Evolutionary conservation across 2,888 invertebrate species (phyloP).

Genomic region (Acrobasis consociella): DNA sequence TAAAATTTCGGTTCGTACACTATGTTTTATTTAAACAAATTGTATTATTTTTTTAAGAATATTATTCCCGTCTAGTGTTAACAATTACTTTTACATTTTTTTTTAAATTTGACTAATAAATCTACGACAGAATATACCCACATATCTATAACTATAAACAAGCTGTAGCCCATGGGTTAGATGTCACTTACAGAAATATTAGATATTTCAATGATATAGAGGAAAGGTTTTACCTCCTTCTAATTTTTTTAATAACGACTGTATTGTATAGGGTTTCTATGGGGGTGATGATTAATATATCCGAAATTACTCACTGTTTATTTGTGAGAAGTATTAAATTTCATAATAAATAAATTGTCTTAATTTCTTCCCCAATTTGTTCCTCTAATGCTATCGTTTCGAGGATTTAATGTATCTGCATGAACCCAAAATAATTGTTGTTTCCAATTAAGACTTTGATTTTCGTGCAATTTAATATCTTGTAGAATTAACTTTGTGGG

Average conservation of each 20-base stretch:
- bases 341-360: constrained; percentile 23
- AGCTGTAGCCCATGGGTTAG: too few relatives aligned
- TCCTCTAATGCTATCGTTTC: constrained; percentile 2
- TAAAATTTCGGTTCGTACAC: too few relatives aligned
- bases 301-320: background rate
- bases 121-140: too few relatives aligned
- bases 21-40: too few relatives aligned
- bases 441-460: constrained; percentile 5
- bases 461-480: background rate
- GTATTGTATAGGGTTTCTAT: constrained; percentile 10
- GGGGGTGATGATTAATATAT: constrained; percentile 19
- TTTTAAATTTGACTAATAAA: too few relatives aligned
- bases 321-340: constrained; percentile 20
- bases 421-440: constrained; percentile 1
- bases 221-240: background rate
- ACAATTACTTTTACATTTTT: too few relatives aligned
- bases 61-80: too few relatives aligned
- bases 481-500: background rate
- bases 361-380: constrained; percentile 22
- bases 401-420: background rate
- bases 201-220: background rate
- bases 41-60: too few relatives aligned
- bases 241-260: constrained; percentile 3
- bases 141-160: too few relatives aligned
- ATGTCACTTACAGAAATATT: too few relatives aligned